Evolutionary conservation across 2,888 invertebrate species (phyloP).

Genomic region (Brenthis daphne): DNA sequence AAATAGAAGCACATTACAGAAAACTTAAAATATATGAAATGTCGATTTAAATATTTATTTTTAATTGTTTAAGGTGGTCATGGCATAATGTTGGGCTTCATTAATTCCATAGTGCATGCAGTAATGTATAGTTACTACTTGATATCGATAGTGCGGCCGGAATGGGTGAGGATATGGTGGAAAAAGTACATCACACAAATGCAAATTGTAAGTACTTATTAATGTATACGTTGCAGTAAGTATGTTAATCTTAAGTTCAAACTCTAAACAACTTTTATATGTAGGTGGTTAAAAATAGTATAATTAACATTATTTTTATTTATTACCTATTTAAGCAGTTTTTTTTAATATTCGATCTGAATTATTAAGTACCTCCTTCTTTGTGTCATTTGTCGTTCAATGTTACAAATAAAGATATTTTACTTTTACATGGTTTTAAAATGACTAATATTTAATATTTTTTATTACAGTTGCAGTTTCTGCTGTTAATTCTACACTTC

Average conservation of each 20-base stretch:
- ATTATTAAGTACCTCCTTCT: no score
- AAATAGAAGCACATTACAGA: no score
- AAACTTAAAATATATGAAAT: neutral
- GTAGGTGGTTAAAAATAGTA: neutral
- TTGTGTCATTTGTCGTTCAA: no score
- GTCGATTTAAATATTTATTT: neutral
- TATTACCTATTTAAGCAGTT: no score
- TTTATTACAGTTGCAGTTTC: conserved; percentile 83
- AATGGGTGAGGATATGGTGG: conserved; percentile 90
- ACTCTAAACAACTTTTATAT: neutral
- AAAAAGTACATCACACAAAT: conserved; percentile 93
- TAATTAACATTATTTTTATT: no score
- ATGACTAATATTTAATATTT: neutral
- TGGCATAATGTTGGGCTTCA: conserved; percentile 85
- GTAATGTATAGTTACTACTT: conserved; percentile 93
- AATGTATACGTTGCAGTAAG: neutral
- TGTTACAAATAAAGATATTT: no score
- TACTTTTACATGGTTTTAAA: no score
- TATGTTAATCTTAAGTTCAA: neutral
- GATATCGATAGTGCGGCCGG: conserved; percentile 86
- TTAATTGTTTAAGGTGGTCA: conserved; percentile 81
- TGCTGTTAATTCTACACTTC: conserved; percentile 83
- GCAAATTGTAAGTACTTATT: conserved; percentile 88
- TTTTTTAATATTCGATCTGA: no score
- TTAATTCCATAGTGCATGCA: conserved; percentile 89